Percentiles rank a stretch among this genome's conserved stretches.
Evolutionary conservation across 2,888 invertebrate species (phyloP).

Genomic region (Strigamia transsilvanica): DNA sequence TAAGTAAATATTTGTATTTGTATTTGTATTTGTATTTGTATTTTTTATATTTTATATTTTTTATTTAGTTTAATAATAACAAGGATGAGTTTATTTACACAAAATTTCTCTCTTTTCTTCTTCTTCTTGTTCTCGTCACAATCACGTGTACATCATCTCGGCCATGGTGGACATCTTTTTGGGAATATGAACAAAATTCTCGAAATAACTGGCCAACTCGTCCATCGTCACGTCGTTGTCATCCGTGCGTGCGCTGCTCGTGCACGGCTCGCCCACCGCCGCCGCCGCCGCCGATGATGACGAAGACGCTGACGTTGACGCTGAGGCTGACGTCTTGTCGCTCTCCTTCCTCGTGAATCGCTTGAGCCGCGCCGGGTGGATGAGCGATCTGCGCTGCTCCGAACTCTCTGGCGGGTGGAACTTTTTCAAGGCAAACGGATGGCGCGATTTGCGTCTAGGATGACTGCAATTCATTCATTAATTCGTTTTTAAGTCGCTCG

Average conservation of each 20-base stretch:
- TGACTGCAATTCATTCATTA: neutral
- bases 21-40: no score
- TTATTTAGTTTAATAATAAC: no score
- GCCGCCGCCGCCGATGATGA: no score
- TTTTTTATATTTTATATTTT: no score
- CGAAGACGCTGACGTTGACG: no score
- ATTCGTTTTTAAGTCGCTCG: neutral
- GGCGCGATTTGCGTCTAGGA: slow-evolving; percentile 7
- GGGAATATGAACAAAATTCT: slow-evolving; percentile 93
- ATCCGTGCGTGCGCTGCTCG: neutral
- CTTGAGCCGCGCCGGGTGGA: slow-evolving; percentile 1
- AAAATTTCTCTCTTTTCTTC: no score
- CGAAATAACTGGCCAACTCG: slow-evolving; percentile 94
- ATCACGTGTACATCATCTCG: slow-evolving; percentile 93
- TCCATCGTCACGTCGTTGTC: slow-evolving; percentile 84
- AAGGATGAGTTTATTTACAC: no score
- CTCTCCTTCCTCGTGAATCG: neutral
- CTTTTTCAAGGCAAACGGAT: slow-evolving; percentile 13
- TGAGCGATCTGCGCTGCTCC: neutral
- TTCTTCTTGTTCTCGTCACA: no score
- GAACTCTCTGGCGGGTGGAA: neutral
- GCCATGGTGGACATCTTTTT: slow-evolving; percentile 98
- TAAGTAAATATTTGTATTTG: no score
- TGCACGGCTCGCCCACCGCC: neutral
- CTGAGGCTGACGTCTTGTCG: neutral